A percentile compares a stretch with the other conserved stretches of the same genome.
These are phyloP conservation scores for Excalfactoria chinensis DNA, from an alignment of 2,113 vertebrate species.

Conservation along the genomic window DNA sequence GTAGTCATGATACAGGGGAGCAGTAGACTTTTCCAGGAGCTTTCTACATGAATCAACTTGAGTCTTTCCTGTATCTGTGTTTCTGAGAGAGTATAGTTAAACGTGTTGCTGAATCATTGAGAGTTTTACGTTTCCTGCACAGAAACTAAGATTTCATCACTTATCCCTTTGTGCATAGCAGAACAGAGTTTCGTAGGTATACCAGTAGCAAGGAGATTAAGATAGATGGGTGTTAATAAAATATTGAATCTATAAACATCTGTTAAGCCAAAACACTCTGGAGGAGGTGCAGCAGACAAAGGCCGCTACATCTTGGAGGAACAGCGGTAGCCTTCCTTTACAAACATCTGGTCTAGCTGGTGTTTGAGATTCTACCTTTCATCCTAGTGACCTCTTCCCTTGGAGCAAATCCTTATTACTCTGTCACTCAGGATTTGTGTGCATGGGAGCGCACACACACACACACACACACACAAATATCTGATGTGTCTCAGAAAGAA, in stretches of 20 bases:
- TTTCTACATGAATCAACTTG: not conserved
- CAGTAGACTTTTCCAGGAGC: not conserved
- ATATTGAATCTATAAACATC: slow-evolving; percentile 49
- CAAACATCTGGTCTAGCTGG: slow-evolving; percentile 46
- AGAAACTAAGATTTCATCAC: not conserved
- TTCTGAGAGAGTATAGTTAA: not conserved
- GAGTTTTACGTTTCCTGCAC: not conserved
- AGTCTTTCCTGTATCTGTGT: not conserved
- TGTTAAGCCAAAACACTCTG: slow-evolving; percentile 55
- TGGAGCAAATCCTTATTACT: slow-evolving; percentile 17
- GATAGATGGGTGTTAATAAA: slow-evolving; percentile 61
- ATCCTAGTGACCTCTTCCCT: slow-evolving; percentile 31
- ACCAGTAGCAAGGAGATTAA: slow-evolving; percentile 42
- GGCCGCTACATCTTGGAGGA: not conserved
- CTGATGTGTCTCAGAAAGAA: not conserved
- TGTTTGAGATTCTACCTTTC: slow-evolving; percentile 38
- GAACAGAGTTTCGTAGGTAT: not conserved
- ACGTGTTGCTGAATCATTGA: slow-evolving; percentile 19
- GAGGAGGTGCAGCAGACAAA: slow-evolving; percentile 27
- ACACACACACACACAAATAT: not conserved
- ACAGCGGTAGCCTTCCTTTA: slow-evolving; percentile 37
- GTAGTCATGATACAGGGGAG: not conserved
- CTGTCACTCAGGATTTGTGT: not conserved
- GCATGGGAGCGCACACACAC: not conserved
- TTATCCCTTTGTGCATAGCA: not conserved